Evolutionary conservation across 2,113 vertebrate genomes (phyloP), one percentile per base, ranked within the genome.

Genomic region (Falco punctatus): DNA sequence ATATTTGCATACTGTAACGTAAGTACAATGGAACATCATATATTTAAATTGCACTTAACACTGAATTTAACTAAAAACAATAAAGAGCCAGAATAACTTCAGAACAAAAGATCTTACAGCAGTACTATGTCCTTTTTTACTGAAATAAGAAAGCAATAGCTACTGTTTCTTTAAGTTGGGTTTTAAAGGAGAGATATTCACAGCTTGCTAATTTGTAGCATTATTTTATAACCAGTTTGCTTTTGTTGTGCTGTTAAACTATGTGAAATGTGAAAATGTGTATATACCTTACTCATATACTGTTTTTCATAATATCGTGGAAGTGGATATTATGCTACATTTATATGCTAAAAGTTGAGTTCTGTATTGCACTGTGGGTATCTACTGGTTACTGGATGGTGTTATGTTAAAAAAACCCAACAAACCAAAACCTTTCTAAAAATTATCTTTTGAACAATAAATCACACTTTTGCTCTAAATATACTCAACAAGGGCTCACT

Each of bases 1-100:
- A 49, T 97, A 94, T 95, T 96, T 97, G 33, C 88, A 65, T 90
- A 85, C 23, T 70, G 33, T 92, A 96, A 91, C 77, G 38, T 28
- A 96, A 88, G 72, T 84, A 91, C 71, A 96, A 91, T 81, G 78
- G 75, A 52, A 55, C 40, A 70, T 17, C 1, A 0, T 81, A 48
- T 75, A 70, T 88, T 95, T 90, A 96, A 94, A 90, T 90, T 71
- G 27, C 32, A 42, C 52, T 81, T 91, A 75, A 49, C 54, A 59
- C 20, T 27, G 65, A n/a, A 5, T 90, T 95, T 72, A 82, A 44
- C 65, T 73, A 12, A 49, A 88, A 80, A 21, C 40, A 86, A 19
- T 82, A 74, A 90, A 92, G 71, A 72, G 55, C 8, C 20, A 70
- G 67, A 87, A 65, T 26, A 2, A 33, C 72, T 77, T 78, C 22